Base-by-base conservation (phyloP, 2,888 invertebrate genomes). In the Himalopsyche tibetana region DNA sequence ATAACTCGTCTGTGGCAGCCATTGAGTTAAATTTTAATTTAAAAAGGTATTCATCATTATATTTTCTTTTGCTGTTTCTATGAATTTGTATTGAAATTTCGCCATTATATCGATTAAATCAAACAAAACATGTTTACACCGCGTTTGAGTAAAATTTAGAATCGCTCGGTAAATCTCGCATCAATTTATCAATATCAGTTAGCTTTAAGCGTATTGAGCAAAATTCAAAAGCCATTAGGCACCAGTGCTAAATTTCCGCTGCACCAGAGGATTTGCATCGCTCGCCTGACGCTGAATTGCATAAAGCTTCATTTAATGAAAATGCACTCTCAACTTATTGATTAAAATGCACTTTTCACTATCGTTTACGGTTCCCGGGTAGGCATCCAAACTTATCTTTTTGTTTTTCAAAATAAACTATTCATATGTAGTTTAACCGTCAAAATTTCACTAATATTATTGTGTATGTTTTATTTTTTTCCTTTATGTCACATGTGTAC, bases 161-260 rank as follows among this genome's bases (percentile, higher is more conserved):
- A 74, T 74, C 36, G 36, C 5, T 74, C 74, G 74, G 36, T 74
- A 40, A 82, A 74, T 85, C 84, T 85, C 82, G 74, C 51, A 74
- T 69, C 82, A 85, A 85, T 85, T 85, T 82, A 85, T 85, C 82
- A 82, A 74, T 63, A 85, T 82, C 63, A 56, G 80, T 42, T 51
- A 74, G 79, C 82, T 82, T 82, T 82, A 40, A 82, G 82, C 82
- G 51, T 85, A 85, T 82, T 85, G 85, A 82, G 85, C 74, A 82
- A 85, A 85, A 80, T 85, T 85, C 85, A 82, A 85, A 82, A 85
- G 82, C 85, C 80, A 85, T 85, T 85, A 85, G 82, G 85, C 85
- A 38, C 51, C 40, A n/a, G 45, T 28, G 85, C 74, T 82, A 82
- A 74, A 85, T 85, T 85, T 51, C 80, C 82, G 42, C 85, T 74